Evolutionary conservation across 2,113 vertebrate species (phyloP), one percentile per base, ranked within the genome.

Genomic region (Nettapus auritus): DNA sequence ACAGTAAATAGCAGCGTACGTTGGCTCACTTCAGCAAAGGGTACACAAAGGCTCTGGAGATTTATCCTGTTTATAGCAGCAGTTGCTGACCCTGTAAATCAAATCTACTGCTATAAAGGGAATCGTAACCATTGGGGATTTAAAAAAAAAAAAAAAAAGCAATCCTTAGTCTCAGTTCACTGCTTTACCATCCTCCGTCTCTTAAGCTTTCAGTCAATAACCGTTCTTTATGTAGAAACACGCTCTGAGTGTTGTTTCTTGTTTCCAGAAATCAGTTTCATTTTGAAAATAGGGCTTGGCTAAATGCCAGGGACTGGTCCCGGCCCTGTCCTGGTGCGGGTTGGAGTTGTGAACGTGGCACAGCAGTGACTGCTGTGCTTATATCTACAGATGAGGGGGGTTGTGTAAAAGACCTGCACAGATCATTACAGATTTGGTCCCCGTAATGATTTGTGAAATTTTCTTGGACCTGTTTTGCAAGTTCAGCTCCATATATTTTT

Each of bases 1-100:
- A 33, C 28, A 82, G 89, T 81, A 74, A 95, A 93, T 31, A 89
- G 73, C 85, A 44, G 60, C 50, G 38, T 87, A 16, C 89, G 81
- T 96, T 91, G 74, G 71, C 86, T 96, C 74, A 21, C 82, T 94
- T 78, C 78, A 91, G 4, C 75, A 93, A 75, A 93, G 48, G 64
- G 6, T 71, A 86, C 88, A 67, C 76, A 78, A 60, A 89, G 90
- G 69, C 87, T 86, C 56, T 83, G 69, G 86, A 96, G 96, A 96
- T 96, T 94, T 90, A 91, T 95, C 82, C 87, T 80, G 63, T 91
- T 97, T 88, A 88, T 66, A 91, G 80, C 92, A 90, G 89, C 78
- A 75, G 50, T 94, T 92, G 86, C 88, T 95, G 92, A 96, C 89
- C 96, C 94, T 71, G 77, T 94, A 94, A 91, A 97, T 94, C 94